Conservation (phyloP, 2,797 vertebrate genomes). For the Pitangus sulphuratus region DNA sequence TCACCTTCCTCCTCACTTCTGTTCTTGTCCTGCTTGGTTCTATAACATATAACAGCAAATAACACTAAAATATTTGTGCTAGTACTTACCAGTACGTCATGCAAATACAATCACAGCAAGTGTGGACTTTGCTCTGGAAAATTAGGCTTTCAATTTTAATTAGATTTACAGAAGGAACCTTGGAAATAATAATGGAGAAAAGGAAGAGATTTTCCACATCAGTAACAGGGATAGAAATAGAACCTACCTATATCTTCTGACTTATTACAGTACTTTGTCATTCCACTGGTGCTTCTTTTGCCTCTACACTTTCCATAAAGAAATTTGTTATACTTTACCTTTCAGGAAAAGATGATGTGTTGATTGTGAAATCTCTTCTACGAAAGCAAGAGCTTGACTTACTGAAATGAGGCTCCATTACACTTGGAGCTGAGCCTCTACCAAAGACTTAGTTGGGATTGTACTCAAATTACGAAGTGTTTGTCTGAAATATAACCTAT, state of each 20-base stretch:
- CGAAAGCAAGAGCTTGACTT: background rate
- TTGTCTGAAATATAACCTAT: background rate
- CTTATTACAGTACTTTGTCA: background rate
- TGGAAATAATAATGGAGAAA: background rate
- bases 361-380: background rate
- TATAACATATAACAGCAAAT: background rate
- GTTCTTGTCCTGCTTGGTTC: background rate
- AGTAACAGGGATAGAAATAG: background rate
- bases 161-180: constrained; percentile 10
- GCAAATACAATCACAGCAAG: background rate
- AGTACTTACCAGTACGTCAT: background rate
- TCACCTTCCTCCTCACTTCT: background rate
- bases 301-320: background rate
- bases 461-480: background rate
- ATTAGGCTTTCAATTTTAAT: constrained; percentile 23
- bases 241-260: background rate
- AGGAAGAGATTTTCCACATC: background rate
- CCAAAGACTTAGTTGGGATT: background rate
- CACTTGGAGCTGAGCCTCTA: background rate
- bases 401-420: background rate
- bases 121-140: background rate
- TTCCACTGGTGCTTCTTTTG: background rate
- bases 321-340: background rate
- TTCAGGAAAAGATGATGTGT: background rate
- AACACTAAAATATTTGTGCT: background rate